Percentiles rank a stretch among this genome's conserved stretches.
Evolutionary conservation across 2,113 vertebrate genomes (phyloP).

Genomic region (Gymnocephalus cernua): DNA sequence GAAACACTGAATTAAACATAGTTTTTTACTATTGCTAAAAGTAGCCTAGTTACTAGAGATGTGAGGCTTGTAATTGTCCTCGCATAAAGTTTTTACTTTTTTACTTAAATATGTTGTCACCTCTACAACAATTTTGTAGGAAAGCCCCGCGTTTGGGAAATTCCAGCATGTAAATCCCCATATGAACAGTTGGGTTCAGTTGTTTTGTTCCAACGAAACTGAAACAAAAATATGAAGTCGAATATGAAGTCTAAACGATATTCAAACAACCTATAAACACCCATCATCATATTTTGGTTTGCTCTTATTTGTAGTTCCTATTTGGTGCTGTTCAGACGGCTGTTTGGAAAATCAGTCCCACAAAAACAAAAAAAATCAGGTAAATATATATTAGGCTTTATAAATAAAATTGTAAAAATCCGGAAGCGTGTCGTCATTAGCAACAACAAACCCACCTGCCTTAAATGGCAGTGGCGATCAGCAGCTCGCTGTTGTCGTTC

Average conservation of each 20-base stretch:
- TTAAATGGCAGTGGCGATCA: slow-evolving; percentile 18
- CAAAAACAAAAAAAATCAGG: not conserved
- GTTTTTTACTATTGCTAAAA: not conserved
- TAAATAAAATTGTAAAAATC: no score
- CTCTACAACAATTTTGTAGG: not conserved
- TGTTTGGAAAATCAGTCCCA: not conserved
- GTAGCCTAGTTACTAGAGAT: no score
- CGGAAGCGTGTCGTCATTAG: slow-evolving; percentile 68
- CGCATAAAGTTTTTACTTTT: no score
- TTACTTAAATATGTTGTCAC: no score
- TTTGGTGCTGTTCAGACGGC: not conserved
- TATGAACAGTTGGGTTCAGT: not conserved
- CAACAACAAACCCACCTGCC: slow-evolving; percentile 69
- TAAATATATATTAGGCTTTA: no score
- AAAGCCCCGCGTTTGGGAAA: slow-evolving; percentile 50
- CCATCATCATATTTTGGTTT: not conserved
- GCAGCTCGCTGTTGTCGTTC: not conserved
- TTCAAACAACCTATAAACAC: not conserved
- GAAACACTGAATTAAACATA: not conserved
- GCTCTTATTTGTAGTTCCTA: rapidly evolving
- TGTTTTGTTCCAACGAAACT: not conserved
- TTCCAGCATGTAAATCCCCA: slow-evolving; percentile 22
- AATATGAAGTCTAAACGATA: not conserved
- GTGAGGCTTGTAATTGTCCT: no score
- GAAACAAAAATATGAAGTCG: slow-evolving; percentile 28